Conservation (phyloP, 2,113 vertebrate species). For the Taxidea taxus region DNA sequence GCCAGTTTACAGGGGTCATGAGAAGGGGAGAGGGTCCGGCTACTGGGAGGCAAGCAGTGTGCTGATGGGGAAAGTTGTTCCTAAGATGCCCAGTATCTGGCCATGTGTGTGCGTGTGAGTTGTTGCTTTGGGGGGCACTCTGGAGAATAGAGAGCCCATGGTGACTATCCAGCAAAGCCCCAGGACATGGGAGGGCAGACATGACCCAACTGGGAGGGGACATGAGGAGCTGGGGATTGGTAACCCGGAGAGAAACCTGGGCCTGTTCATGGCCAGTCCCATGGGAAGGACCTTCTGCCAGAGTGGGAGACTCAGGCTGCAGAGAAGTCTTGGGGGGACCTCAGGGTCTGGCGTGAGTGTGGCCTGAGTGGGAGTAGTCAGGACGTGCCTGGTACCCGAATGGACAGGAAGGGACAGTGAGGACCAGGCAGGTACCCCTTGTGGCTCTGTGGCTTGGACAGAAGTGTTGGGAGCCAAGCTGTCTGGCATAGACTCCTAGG, state of each 20-base stretch:
- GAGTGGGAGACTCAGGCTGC: neutral
- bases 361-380: neutral
- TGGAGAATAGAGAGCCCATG: neutral
- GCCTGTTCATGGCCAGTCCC: neutral
- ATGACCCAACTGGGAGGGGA: too few relatives aligned
- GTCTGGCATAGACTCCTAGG: neutral
- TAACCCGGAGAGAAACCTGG: neutral
- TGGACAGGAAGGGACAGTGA: neutral
- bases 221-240: too few relatives aligned
- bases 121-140: neutral
- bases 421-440: neutral
- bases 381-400: neutral
- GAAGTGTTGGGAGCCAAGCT: neutral
- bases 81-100: neutral
- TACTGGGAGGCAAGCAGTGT: neutral
- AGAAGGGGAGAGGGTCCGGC: too few relatives aligned
- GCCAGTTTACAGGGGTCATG: neutral
- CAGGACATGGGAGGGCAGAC: neutral
- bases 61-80: neutral
- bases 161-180: neutral
- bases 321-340: neutral
- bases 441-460: neutral
- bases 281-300: neutral
- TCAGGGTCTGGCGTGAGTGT: neutral
- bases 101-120: neutral